These are phyloP conservation scores for Macrobrachium nipponense DNA, from an alignment of 1,140 invertebrate genomes.

Conservation along the genomic window DNA sequence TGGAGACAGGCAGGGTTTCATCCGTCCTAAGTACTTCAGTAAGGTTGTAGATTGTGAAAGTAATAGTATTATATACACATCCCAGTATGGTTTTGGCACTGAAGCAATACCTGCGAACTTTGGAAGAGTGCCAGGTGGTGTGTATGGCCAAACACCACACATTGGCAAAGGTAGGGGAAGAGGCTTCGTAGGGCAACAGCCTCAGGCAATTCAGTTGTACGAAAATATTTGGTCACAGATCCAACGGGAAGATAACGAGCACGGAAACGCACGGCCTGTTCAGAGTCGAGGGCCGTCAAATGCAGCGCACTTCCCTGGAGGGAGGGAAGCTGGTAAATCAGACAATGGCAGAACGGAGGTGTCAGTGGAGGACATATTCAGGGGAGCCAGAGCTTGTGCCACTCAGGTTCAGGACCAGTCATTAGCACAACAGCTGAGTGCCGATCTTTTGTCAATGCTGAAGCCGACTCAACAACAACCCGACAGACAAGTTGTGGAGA, in stretches of 20 bases:
- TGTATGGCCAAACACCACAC: not conserved
- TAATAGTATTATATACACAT: constrained; percentile 16
- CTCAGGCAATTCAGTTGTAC: constrained; percentile 24
- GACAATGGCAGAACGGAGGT: constrained; percentile 13
- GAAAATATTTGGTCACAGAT: constrained; percentile 47
- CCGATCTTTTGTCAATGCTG: not conserved
- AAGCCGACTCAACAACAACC: constrained; percentile 2
- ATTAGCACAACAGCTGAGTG: not conserved
- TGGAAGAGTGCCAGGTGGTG: not conserved
- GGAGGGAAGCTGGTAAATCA: not conserved
- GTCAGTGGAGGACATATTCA: constrained; percentile 52
- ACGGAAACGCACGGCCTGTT: constrained; percentile 6
- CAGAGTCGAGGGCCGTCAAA: constrained; percentile 26
- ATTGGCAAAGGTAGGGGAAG: constrained; percentile 15
- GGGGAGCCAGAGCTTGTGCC: constrained; percentile 15
- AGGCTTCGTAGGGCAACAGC: not conserved
- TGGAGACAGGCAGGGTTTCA: constrained; percentile 27
- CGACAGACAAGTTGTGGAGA: not conserved
- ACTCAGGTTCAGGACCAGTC: not conserved
- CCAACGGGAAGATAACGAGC: constrained; percentile 23
- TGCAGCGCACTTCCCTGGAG: not conserved
- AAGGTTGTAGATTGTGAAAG: constrained; percentile 36
- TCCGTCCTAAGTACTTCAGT: constrained; percentile 35
- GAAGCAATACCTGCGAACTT: not conserved
- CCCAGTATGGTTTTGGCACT: not conserved